A percentile compares a stretch with the other conserved stretches of the same genome.
These are phyloP conservation scores for Drosophila tristis DNA, from an alignment of 1,140 invertebrate species.

Conservation along the genomic window DNA sequence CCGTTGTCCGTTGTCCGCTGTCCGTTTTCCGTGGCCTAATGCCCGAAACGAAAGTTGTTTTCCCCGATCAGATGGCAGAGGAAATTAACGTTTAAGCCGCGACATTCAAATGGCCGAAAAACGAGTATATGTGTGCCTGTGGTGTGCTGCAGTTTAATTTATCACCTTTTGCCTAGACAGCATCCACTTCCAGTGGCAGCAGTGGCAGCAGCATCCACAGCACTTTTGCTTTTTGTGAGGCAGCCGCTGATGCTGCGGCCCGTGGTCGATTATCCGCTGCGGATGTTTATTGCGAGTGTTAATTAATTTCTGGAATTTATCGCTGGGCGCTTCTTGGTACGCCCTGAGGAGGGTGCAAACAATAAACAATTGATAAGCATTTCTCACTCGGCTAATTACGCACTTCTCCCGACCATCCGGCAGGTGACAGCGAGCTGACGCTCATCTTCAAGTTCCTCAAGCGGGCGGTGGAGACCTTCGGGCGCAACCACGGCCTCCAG, in stretches of 20 bases:
- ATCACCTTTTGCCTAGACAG: slow-evolving; percentile 38
- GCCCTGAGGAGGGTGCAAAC: background rate
- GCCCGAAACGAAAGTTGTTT: slow-evolving; percentile 42
- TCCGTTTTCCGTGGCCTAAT: background rate
- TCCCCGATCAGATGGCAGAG: slow-evolving; percentile 6
- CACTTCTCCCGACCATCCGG: slow-evolving; percentile 7
- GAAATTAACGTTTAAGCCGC: slow-evolving; percentile 18
- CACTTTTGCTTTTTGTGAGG: background rate
- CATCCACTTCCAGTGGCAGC: slow-evolving; percentile 1
- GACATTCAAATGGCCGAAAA: slow-evolving; percentile 26
- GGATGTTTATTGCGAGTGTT: slow-evolving; percentile 59
- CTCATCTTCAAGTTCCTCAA: slow-evolving; percentile 74
- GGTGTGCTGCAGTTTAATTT: slow-evolving; percentile 20
- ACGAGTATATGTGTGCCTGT: background rate
- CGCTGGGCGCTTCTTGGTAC: slow-evolving; percentile 5
- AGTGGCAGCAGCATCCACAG: no score
- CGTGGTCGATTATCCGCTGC: slow-evolving; percentile 25
- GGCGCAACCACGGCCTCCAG: slow-evolving; percentile 74
- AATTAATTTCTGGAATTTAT: slow-evolving; percentile 59
- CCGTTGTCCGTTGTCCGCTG: no score
- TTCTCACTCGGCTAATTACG: slow-evolving; percentile 30
- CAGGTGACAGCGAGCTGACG: slow-evolving; percentile 72
- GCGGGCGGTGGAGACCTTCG: slow-evolving; percentile 73
- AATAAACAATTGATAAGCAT: slow-evolving; percentile 44
- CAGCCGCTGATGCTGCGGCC: background rate